Base-by-base conservation (phyloP, 2,888 invertebrate genomes). In the Agelastica alni region DNA sequence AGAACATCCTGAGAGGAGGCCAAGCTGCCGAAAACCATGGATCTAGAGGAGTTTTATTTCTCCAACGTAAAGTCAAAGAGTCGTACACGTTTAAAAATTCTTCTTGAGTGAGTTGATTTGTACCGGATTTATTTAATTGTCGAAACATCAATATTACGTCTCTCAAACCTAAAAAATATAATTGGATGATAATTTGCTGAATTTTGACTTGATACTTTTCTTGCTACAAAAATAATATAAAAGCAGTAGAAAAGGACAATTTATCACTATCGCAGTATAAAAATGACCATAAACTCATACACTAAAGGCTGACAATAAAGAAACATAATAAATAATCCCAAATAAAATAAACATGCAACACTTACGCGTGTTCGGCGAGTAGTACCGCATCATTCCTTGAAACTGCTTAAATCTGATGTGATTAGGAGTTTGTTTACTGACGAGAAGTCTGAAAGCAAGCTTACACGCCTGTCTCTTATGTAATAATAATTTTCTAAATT, bases 101-200 rank as follows among this genome's bases (percentile, higher is more conserved):
- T 12, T 86, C 83, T 48, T 85, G 78, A 6, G 82, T 83, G 20
- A 93, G 76, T 1, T 81, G 80, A 2, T 91, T 91, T 4, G 81
- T 81, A 3, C 81, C 81, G 0, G 86, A 84, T 26, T 79, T 77
- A 75, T 93, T 91, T 61, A 93, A 78, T 55, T 88, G 85, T 71
- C 88, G 88, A 78, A 91, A 93, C 81, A 89, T 88, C 60, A 93
- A 78, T 67, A 91, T 85, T 4, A 88, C 83, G 72, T 93, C 91
- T 58, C 85, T 78, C 2, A 83, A 81, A 56, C 81, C 89, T 89
- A 73, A 13, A 71, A 59, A 51, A 52, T n/a, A n/a, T n/a, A n/a
- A n/a, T n/a, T n/a, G n/a, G n/a, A n/a, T n/a, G n/a, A n/a, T n/a
- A n/a, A n/a, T n/a, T n/a, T n/a, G n/a, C n/a, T n/a, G n/a, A n/a